Conservation (phyloP, 2,888 invertebrate genomes). For the Drosophila neotestacea region DNA sequence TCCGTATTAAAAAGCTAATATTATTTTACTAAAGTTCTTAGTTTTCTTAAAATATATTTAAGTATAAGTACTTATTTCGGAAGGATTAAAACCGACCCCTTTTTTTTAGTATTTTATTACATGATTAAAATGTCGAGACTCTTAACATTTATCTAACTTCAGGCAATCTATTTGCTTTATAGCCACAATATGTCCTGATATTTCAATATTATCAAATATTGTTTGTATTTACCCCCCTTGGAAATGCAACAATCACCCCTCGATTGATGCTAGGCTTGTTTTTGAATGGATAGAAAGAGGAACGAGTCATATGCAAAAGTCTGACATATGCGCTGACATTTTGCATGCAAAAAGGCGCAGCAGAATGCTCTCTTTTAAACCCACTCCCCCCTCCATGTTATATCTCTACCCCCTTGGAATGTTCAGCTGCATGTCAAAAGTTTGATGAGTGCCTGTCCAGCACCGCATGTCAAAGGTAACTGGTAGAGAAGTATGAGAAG, state of each 20-base stretch:
- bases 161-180: constrained; percentile 9
- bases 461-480: constrained; percentile 69
- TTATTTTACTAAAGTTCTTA: too few species aligned
- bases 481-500: constrained; percentile 2
- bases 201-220: constrained; percentile 42
- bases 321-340: constrained; percentile 81
- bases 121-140: background rate
- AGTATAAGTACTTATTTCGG: too few species aligned
- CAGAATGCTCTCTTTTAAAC: constrained; percentile 51
- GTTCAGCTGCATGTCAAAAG: constrained; percentile 75
- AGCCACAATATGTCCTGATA: constrained; percentile 46
- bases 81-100: background rate
- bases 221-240: constrained; percentile 1
- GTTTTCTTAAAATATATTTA: too few species aligned
- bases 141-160: background rate
- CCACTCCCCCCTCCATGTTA: background rate
- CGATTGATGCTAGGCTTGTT: constrained; percentile 24
- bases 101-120: background rate
- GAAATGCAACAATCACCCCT: constrained; percentile 53
- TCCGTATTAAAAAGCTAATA: too few species aligned
- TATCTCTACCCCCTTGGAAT: constrained; percentile 16
- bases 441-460: constrained; percentile 80
- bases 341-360: constrained; percentile 80
- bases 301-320: constrained; percentile 70
- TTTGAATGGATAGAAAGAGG: background rate